Percentiles rank a stretch among this genome's conserved stretches.
Conservation (phyloP, 2,797 vertebrate species). For the Amblyopsis hoosieri region DNA sequence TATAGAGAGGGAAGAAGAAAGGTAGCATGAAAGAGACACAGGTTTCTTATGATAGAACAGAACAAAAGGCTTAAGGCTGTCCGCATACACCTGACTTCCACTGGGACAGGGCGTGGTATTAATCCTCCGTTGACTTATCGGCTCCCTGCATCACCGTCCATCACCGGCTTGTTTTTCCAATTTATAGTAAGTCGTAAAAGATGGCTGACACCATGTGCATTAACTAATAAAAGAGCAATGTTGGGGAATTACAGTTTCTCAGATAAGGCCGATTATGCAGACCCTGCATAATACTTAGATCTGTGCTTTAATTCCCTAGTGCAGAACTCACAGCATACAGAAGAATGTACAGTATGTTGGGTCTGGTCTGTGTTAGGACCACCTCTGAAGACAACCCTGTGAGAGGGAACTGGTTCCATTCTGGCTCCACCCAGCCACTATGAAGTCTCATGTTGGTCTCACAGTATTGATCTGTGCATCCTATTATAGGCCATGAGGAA, state of each 20-base stretch:
- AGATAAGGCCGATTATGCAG: constrained; percentile 19
- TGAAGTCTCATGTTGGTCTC: constrained; percentile 46
- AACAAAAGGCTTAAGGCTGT: neutral
- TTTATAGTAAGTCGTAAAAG: constrained; percentile 30
- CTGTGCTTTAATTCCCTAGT: constrained; percentile 19
- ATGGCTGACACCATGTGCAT: constrained; percentile 21
- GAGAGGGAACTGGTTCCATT: constrained; percentile 23
- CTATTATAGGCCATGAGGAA: constrained; percentile 46
- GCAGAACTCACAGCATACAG: constrained; percentile 34
- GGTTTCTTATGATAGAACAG: neutral
- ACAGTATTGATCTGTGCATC: constrained; percentile 54
- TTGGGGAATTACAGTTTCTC: constrained; percentile 16
- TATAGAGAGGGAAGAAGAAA: no score
- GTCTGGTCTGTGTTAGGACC: constrained; percentile 26
- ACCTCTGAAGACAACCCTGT: constrained; percentile 21
- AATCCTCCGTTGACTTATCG: constrained; percentile 14
- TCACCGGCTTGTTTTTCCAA: constrained; percentile 20
- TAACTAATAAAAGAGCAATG: constrained; percentile 17
- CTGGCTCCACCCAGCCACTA: constrained; percentile 5
- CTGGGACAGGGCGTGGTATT: constrained; percentile 2
- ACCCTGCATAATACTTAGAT: constrained; percentile 14
- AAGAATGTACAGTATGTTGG: constrained; percentile 16
- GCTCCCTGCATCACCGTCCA: constrained; percentile 8
- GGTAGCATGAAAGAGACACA: neutral
- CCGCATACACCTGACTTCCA: neutral